Conservation (phyloP, 2,113 vertebrate species). For the Oryzias melastigma region DNA sequence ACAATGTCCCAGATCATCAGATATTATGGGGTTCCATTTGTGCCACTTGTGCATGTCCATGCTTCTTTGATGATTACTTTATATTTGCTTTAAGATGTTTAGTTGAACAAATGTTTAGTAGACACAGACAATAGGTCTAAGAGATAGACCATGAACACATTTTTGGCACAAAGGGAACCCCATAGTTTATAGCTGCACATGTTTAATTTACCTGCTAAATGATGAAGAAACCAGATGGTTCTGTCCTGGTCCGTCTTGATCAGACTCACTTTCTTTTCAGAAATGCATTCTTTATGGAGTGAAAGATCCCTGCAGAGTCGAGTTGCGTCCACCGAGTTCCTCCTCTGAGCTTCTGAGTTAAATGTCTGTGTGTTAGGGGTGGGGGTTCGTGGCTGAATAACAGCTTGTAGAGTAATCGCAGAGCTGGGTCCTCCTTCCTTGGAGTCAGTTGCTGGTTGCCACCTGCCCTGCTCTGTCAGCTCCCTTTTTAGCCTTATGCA, state of each 20-base stretch:
- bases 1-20: too few species aligned
- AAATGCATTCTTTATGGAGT: too few species aligned
- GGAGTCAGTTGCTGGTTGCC: conserved; percentile 34
- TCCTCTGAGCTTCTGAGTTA: too few species aligned
- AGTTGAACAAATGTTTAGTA: too few species aligned
- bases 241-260: background rate
- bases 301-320: conserved; percentile 9
- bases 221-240: conserved; percentile 22
- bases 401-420: background rate
- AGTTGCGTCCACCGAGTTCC: background rate
- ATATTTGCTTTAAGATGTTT: too few species aligned
- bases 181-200: conserved; percentile 6
- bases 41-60: too few species aligned
- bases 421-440: conserved; percentile 30
- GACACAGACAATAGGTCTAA: too few species aligned
- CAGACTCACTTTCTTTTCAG: conserved; percentile 8
- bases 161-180: background rate
- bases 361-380: conserved; percentile 5
- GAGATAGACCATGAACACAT: too few species aligned
- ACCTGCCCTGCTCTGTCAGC: conserved; percentile 48
- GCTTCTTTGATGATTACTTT: too few species aligned
- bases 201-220: conserved; percentile 45
- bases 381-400: conserved; percentile 19
- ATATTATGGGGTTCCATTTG: too few species aligned
- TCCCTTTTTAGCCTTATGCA: conserved; percentile 10